Percentiles rank a stretch among this genome's conserved stretches.
Evolutionary conservation across 2,113 vertebrate species (phyloP).

Genomic region (Athene cunicularia): DNA sequence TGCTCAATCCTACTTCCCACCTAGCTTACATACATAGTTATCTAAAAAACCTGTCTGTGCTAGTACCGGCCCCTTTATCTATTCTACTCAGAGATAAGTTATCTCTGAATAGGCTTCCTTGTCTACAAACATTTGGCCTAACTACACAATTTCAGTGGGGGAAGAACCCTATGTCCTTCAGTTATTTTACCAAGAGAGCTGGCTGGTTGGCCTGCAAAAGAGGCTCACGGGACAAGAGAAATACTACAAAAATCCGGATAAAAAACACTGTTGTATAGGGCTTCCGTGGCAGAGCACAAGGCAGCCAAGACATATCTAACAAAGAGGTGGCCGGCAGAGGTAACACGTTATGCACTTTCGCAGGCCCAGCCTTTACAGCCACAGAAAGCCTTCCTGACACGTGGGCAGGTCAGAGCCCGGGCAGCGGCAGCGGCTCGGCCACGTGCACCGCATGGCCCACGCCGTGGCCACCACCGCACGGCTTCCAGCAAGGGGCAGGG

Average conservation of each 20-base stretch:
- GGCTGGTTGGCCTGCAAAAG: rapidly evolving
- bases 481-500: background rate
- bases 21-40: no score
- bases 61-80: no score
- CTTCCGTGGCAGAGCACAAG: background rate
- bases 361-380: rapidly evolving
- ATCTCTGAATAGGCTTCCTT: no score
- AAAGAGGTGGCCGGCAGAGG: rapidly evolving
- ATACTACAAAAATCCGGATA: rapidly evolving
- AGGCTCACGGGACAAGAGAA: rapidly evolving
- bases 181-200: background rate
- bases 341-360: rapidly evolving
- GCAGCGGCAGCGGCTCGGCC: rapidly evolving
- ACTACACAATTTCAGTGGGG: no score
- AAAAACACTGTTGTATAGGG: rapidly evolving
- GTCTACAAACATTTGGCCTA: no score
- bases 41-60: no score
- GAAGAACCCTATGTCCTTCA: no score
- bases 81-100: no score
- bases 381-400: rapidly evolving
- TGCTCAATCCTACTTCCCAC: no score
- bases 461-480: rapidly evolving
- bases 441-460: rapidly evolving
- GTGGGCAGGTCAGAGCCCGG: background rate
- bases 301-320: rapidly evolving